Conservation (phyloP, 1,140 invertebrate genomes). For the Drosophila rhopaloa region DNA sequence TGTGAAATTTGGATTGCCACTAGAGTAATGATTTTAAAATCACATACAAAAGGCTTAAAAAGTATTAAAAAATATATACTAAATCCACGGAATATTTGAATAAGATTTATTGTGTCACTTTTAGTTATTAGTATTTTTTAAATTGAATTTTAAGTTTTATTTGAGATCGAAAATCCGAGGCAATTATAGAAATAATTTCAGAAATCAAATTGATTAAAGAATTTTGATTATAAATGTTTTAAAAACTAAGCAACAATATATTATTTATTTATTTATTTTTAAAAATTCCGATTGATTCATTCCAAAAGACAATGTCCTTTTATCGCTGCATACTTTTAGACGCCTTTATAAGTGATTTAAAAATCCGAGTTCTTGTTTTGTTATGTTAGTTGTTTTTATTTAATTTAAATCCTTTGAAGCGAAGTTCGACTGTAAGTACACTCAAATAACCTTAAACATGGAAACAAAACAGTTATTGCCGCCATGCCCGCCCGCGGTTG, state of each 20-base stretch:
- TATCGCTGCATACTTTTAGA: neutral
- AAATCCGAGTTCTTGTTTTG: neutral
- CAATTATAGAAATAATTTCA: no score
- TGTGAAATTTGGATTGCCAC: neutral
- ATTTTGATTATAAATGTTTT: no score
- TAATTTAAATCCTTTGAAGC: neutral
- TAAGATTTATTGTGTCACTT: no score
- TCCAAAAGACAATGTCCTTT: no score
- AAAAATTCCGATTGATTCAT: neutral
- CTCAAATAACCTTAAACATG: constrained; percentile 54
- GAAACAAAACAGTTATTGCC: constrained; percentile 60
- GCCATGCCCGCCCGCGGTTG: constrained; percentile 40
- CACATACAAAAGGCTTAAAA: neutral
- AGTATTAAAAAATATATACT: neutral
- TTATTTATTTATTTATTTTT: no score
- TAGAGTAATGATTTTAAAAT: neutral
- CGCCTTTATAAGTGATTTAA: no score
- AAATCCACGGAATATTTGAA: no score
- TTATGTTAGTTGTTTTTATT: neutral
- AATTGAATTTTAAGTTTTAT: no score
- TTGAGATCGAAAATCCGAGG: no score
- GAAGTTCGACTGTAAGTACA: constrained; percentile 12
- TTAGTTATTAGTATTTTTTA: no score
- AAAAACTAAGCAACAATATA: neutral
- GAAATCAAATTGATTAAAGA: no score